Evolutionary conservation across 1,140 invertebrate species (phyloP).

Genomic region (Tetramorium alpestre): DNA sequence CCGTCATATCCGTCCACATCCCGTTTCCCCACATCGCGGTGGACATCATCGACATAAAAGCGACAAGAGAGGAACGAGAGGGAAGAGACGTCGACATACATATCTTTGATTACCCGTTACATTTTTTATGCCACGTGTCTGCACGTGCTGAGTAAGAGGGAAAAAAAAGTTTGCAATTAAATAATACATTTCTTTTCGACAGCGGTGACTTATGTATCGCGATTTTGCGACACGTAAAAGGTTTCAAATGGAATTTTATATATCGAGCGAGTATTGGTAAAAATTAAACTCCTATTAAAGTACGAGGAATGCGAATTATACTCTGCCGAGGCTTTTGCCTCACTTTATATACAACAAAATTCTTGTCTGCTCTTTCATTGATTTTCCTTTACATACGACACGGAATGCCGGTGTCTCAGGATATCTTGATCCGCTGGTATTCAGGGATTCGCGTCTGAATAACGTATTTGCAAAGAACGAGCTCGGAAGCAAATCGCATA

Average conservation of each 20-base stretch:
- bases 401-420: slow-evolving; percentile 4
- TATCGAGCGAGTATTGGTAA: not conserved
- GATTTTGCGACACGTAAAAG: not conserved
- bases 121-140: slow-evolving; percentile 29
- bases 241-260: not conserved
- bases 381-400: slow-evolving; percentile 23
- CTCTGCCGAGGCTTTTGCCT: not conserved
- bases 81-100: slow-evolving; percentile 4
- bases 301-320: not conserved
- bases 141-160: not conserved
- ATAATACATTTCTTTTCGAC: slow-evolving; percentile 12
- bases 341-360: not conserved
- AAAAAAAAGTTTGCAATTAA: slow-evolving; percentile 33
- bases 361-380: not conserved
- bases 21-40: not conserved
- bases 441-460: slow-evolving; percentile 43
- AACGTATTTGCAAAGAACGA: slow-evolving; percentile 51
- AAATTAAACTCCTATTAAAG: not conserved
- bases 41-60: slow-evolving; percentile 43
- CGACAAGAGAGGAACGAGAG: slow-evolving; percentile 7
- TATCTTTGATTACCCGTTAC: slow-evolving; percentile 52
- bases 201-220: not conserved
- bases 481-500: slow-evolving; percentile 32
- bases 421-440: slow-evolving; percentile 46
- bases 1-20: not conserved